These are phyloP conservation scores for Pristionchus arcanus DNA, from an alignment of 2,888 invertebrate genomes.

Conservation along the genomic window DNA sequence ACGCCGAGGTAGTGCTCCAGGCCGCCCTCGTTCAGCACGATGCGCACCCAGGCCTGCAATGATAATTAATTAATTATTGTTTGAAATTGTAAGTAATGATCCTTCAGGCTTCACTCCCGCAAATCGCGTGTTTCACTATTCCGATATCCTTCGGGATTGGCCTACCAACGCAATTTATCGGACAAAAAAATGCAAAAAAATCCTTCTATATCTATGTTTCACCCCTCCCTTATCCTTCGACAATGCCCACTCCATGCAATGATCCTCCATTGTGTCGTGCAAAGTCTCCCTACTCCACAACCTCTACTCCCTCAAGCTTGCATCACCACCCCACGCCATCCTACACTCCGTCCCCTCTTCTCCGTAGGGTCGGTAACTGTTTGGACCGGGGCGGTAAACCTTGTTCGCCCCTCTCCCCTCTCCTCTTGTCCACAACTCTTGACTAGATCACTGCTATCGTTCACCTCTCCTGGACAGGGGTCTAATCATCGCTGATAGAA, in stretches of 20 bases:
- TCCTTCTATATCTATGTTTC: no score
- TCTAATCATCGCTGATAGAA: conserved; percentile 22
- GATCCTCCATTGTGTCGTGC: neutral
- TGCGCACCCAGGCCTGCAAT: conserved; percentile 81
- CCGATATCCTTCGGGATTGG: no score
- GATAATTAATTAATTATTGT: neutral
- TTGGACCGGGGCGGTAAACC: neutral
- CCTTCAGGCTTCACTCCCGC: neutral
- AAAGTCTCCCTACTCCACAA: neutral
- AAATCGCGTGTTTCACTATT: neutral
- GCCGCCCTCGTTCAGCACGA: conserved; percentile 81
- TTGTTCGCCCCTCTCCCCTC: neutral
- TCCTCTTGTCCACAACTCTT: neutral
- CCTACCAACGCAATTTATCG: no score
- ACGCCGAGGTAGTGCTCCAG: conserved; percentile 81
- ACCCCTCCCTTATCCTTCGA: no score
- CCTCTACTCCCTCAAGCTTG: neutral
- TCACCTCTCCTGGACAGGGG: conserved; percentile 19
- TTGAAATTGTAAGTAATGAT: no score
- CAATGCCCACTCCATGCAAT: neutral
- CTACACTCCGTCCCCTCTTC: neutral
- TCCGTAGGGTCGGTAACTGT: neutral
- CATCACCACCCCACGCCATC: neutral
- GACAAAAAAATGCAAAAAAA: no score
- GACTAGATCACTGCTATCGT: neutral